Base-by-base conservation (phyloP, 2,113 vertebrate genomes). In the Scartelaos histophorus region DNA sequence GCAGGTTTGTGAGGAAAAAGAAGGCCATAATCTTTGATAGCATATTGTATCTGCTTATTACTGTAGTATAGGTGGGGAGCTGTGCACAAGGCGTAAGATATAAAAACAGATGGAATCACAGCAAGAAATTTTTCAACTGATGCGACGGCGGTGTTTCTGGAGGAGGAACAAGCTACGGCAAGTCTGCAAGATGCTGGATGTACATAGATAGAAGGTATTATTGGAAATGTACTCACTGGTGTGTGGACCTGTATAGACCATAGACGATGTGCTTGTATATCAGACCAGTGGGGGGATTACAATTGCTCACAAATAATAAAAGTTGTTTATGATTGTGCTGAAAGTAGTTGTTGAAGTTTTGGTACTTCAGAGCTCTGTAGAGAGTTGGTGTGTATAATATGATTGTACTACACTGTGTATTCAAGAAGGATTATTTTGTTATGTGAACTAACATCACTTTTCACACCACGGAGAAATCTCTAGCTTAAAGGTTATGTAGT, bases 61-160 rank as follows among this genome's bases (percentile, higher is more conserved):
- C 16, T 73, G n/a, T 58, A 70, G 73, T 76, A 54, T 54, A 21
- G 9, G 51, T 21, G 51, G 75, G 74, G 53, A 72, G 69, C 69
- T 65, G 60, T 75, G 71, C 81, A 76, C 22, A 69, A 56, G 69
- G 54, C 82, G 84, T 82, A 79, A 90, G 83, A 90, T 81, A 71
- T 64, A 71, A 81, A 83, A 81, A 60, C 19, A n/a, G 49, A 76
- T 69, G 76, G 51, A 54, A 54, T 21, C 51, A n/a, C 47, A 67
- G 58, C 82, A 82, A 82, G 56, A 51, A 58, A 9, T 69, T 67
- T 82, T 73, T 62, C 19, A 72, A 71, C 53, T 66, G 0, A 1
- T 3, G 35, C 17, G 25, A 38, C 34, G 7, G 61, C 12, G 17
- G 25, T 35, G 4, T 51, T 34, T 35, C 10, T 62, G 16, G 56